Evolutionary conservation across 1,140 invertebrate species (phyloP).

Genomic region (Antheraea mylitta): DNA sequence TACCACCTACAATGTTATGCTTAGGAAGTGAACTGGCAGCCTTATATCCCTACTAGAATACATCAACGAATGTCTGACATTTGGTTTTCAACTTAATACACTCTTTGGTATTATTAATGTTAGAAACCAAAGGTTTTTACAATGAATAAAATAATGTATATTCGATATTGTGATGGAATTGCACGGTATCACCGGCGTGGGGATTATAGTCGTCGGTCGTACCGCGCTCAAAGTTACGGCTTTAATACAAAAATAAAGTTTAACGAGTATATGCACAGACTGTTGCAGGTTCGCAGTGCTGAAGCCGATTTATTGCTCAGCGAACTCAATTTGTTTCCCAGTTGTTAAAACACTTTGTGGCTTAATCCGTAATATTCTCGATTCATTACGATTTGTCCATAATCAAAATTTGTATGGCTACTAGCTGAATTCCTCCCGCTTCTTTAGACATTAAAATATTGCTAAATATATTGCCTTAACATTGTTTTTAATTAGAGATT

Average conservation of each 20-base stretch:
- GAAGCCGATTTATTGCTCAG: slow-evolving; percentile 65
- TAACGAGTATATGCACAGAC: slow-evolving; percentile 61
- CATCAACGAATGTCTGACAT: too few relatives aligned
- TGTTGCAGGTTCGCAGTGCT: slow-evolving; percentile 62
- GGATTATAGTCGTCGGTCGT: slow-evolving; percentile 58
- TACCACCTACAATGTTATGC: too few relatives aligned
- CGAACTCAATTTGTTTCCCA: slow-evolving; percentile 58
- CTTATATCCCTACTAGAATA: too few relatives aligned
- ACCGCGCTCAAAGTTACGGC: slow-evolving; percentile 61
- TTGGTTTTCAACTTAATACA: too few relatives aligned
- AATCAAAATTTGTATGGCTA: not conserved
- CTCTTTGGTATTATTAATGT: too few relatives aligned
- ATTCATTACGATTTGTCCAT: not conserved
- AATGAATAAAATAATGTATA: not conserved
- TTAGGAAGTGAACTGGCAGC: too few relatives aligned
- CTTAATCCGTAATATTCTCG: slow-evolving; percentile 21
- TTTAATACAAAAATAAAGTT: slow-evolving; percentile 76
- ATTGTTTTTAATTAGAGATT: too few relatives aligned
- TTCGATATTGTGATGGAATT: slow-evolving; percentile 37
- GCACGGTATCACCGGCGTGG: slow-evolving; percentile 36
- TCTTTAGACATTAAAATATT: too few relatives aligned
- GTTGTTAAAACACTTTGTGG: slow-evolving; percentile 22
- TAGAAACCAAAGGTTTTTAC: too few relatives aligned
- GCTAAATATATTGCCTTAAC: too few relatives aligned
- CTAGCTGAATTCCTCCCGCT: too few relatives aligned